A percentile compares a stretch with the other conserved stretches of the same genome.
phyloP scores from a whole-genome alignment of 1,140 invertebrate genomes.

The Scaptomyza pallida region DNA sequence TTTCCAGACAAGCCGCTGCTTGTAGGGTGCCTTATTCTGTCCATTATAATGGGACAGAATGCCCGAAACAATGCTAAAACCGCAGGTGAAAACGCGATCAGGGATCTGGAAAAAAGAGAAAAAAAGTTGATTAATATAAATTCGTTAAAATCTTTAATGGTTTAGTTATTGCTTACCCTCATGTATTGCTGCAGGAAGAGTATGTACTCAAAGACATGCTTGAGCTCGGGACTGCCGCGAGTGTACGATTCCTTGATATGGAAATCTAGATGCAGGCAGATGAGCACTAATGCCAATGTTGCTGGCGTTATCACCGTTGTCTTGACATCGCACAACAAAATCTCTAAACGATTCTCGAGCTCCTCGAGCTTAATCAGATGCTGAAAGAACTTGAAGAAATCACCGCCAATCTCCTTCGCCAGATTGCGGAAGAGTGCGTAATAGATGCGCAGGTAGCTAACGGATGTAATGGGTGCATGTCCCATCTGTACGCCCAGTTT shows the following conservation, averaged over 20 bases:
- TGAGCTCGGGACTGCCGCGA: conserved; percentile 78
- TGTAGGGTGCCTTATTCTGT: conserved; percentile 88
- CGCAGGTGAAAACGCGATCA: conserved; percentile 86
- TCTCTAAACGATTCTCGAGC: conserved; percentile 88
- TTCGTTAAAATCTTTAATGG: too few relatives aligned
- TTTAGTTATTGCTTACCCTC: conserved; percentile 43
- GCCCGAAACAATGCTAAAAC: conserved; percentile 86
- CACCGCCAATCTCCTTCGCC: conserved; percentile 84
- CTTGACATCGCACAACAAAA: conserved; percentile 88
- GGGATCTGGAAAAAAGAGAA: conserved; percentile 86
- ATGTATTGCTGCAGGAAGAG: conserved; percentile 83
- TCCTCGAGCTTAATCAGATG: conserved; percentile 84
- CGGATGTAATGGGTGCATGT: conserved; percentile 86
- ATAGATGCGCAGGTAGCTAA: conserved; percentile 88
- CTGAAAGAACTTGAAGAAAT: conserved; percentile 84
- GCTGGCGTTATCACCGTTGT: conserved; percentile 88
- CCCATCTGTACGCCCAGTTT: conserved; percentile 88
- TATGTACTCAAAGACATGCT: conserved; percentile 82
- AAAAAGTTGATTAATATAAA: background rate
- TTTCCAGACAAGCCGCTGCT: conserved; percentile 90
- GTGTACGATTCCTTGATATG: conserved; percentile 83
- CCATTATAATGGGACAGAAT: conserved; percentile 89
- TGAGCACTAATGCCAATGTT: conserved; percentile 89
- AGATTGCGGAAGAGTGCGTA: conserved; percentile 86
- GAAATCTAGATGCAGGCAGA: conserved; percentile 88